These are phyloP conservation scores for Chascanopsetta lugubris DNA, from an alignment of 2,113 vertebrate genomes.

Conservation along the genomic window DNA sequence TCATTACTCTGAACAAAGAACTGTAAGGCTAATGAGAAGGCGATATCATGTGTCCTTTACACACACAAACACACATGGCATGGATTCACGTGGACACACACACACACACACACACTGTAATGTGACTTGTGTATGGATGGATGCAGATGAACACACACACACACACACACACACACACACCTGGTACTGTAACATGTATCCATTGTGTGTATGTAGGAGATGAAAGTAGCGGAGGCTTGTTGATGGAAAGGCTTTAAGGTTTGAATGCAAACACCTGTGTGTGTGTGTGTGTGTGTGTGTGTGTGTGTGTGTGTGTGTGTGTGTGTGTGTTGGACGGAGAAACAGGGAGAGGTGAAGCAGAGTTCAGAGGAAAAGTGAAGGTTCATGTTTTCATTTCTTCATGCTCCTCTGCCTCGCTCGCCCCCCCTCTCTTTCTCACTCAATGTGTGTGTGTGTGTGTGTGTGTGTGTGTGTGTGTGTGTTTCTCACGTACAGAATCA, in stretches of 20 bases:
- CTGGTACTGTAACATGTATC: conserved; percentile 54
- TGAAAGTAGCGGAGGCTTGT: conserved; percentile 47
- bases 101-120: conserved; percentile 41
- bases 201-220: conserved; percentile 34
- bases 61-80: conserved; percentile 42
- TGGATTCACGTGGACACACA: conserved; percentile 38
- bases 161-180: conserved; percentile 44
- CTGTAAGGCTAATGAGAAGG: conserved; percentile 75
- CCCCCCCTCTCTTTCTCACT: not conserved
- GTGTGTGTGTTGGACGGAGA: conserved; percentile 23
- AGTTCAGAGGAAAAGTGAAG: conserved; percentile 72
- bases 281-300: conserved; percentile 37
- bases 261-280: conserved; percentile 66
- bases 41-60: conserved; percentile 73
- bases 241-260: conserved; percentile 63
- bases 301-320: conserved; percentile 32
- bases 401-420: conserved; percentile 46
- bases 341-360: conserved; percentile 53
- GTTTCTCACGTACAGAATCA: conserved; percentile 54
- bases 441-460: conserved; percentile 34
- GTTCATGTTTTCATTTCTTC: conserved; percentile 70
- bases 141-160: conserved; percentile 51
- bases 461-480: conserved; percentile 24
- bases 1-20: conserved; percentile 77
- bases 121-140: conserved; percentile 53